phyloP scores from a whole-genome alignment of 2,888 invertebrate genomes.

The Sarcophaga caerulescens region DNA sequence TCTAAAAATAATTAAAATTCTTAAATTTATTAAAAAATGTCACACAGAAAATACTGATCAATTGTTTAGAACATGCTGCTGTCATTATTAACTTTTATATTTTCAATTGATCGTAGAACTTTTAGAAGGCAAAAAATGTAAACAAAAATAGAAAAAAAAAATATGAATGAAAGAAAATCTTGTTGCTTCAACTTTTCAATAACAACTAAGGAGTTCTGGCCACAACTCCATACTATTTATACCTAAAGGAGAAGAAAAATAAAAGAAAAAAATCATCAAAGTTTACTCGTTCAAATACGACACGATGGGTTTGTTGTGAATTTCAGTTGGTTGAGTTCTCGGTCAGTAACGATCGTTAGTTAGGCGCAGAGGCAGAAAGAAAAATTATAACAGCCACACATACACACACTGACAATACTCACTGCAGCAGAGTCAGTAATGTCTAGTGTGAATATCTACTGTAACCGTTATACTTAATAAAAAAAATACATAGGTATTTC shows the following conservation, averaged over 20 bases:
- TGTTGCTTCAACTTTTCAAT: slow-evolving; percentile 55
- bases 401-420: slow-evolving; percentile 49
- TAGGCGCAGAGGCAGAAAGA: slow-evolving; percentile 7
- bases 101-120: neutral
- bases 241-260: slow-evolving; percentile 28
- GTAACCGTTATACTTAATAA: slow-evolving; percentile 6
- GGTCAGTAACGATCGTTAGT: slow-evolving; percentile 47
- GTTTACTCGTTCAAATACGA: neutral
- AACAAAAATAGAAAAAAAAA: neutral
- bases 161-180: slow-evolving; percentile 33
- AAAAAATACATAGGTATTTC: neutral
- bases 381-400: neutral
- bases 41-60: neutral
- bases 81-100: neutral
- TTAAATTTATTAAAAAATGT: slow-evolving; percentile 27
- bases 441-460: slow-evolving; percentile 41
- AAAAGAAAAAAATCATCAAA: neutral
- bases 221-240: slow-evolving; percentile 64
- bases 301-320: neutral
- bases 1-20: slow-evolving; percentile 26
- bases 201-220: slow-evolving; percentile 63
- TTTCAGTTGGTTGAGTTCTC: slow-evolving; percentile 34
- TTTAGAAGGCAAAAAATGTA: neutral
- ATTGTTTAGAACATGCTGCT: neutral
- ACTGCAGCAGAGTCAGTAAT: slow-evolving; percentile 16